Conservation (phyloP, 2,888 invertebrate genomes). For the Microchrysa polita region DNA sequence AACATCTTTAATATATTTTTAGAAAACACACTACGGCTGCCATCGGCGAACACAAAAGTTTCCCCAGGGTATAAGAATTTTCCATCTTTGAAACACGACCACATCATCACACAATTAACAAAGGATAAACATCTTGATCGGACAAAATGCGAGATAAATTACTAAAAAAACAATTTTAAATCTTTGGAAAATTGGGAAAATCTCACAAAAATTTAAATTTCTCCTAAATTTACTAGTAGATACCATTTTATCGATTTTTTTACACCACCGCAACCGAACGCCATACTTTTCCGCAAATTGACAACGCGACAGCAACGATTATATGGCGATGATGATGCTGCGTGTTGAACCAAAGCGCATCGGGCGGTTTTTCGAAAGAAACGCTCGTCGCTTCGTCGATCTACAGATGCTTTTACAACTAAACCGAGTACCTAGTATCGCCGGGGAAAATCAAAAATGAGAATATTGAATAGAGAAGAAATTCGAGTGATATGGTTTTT, state of each 20-base stretch:
- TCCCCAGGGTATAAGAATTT: slow-evolving; percentile 25
- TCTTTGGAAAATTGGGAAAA: slow-evolving; percentile 12
- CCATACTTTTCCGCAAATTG: slow-evolving; percentile 18
- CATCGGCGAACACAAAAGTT: neutral
- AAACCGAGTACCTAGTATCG: neutral
- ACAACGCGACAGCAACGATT: no score
- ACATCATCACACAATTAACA: slow-evolving; percentile 21
- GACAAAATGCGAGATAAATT: neutral
- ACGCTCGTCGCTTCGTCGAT: neutral
- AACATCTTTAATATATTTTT: slow-evolving; percentile 25
- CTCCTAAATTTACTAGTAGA: neutral
- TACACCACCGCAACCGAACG: slow-evolving; percentile 21
- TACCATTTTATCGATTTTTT: slow-evolving; percentile 15
- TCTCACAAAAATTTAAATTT: no score
- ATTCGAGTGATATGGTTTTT: neutral
- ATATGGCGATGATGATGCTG: slow-evolving; percentile 8
- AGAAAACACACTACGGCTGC: slow-evolving; percentile 29
- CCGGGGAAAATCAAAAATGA: slow-evolving; percentile 19
- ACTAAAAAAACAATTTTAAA: neutral
- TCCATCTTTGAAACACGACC: slow-evolving; percentile 21
- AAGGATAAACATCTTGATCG: neutral
- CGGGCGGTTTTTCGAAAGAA: slow-evolving; percentile 16
- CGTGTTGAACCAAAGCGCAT: neutral
- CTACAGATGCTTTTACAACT: neutral
- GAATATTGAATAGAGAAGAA: neutral